These are phyloP conservation scores for Blastomussa wellsi DNA, from an alignment of 92 coral and sea anemone genomes.

Conservation along the genomic window DNA sequence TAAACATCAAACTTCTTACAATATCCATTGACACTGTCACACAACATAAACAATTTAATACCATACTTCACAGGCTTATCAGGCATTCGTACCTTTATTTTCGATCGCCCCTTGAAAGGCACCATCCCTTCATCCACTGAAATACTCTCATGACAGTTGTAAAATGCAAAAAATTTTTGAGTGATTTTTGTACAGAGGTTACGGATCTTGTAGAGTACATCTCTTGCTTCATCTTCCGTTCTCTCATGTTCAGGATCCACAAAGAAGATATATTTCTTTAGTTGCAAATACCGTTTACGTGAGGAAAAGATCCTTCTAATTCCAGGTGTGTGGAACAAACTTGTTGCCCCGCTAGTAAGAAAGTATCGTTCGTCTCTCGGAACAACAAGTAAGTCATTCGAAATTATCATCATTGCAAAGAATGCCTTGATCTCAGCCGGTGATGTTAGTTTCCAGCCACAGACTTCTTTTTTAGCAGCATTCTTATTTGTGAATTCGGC, in stretches of 20 bases:
- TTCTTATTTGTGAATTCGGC: slow-evolving; percentile 52
- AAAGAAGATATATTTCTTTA: slow-evolving; percentile 51
- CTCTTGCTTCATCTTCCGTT: slow-evolving; percentile 38
- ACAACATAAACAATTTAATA: slow-evolving; percentile 46
- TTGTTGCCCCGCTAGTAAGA: slow-evolving; percentile 25
- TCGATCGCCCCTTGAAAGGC: slow-evolving; percentile 47
- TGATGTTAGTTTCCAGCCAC: slow-evolving; percentile 38
- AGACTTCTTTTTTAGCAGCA: slow-evolving; percentile 30
- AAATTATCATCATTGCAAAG: slow-evolving; percentile 41
- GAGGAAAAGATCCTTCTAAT: slow-evolving; percentile 42
- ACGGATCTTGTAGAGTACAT: slow-evolving; percentile 40
- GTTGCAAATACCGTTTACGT: slow-evolving; percentile 37
- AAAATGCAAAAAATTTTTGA: slow-evolving; percentile 12
- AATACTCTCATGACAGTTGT: slow-evolving; percentile 36
- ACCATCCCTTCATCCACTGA: slow-evolving; percentile 48
- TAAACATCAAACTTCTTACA: slow-evolving; percentile 39
- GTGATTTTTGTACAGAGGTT: slow-evolving; percentile 12
- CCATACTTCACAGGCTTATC: slow-evolving; percentile 65
- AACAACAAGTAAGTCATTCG: slow-evolving; percentile 46
- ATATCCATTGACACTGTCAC: slow-evolving; percentile 48
- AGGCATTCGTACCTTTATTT: slow-evolving; percentile 56
- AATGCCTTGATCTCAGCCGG: slow-evolving; percentile 42
- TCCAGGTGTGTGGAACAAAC: slow-evolving; percentile 36
- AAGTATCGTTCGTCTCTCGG: slow-evolving; percentile 39
- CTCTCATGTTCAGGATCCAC: slow-evolving; percentile 43